Evolutionary conservation across 2,113 vertebrate species (phyloP).

Genomic region (Nestor notabilis): DNA sequence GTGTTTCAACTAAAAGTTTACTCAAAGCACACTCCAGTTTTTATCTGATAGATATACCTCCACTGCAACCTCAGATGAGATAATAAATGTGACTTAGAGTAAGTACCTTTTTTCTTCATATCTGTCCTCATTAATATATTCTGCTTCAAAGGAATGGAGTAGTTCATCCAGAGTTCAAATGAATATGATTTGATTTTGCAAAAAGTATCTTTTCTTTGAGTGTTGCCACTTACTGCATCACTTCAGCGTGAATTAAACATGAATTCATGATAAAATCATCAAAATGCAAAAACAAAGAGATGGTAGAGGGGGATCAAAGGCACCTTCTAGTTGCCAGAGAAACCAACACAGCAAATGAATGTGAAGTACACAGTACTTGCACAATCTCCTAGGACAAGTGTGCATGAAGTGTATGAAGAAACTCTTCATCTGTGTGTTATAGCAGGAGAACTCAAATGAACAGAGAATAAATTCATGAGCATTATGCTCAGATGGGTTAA

Average conservation of each 20-base stretch:
- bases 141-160: conserved; percentile 48
- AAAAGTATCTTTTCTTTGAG: conserved; percentile 41
- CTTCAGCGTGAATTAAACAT: conserved; percentile 66
- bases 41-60: conserved; percentile 2
- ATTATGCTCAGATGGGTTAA: background rate
- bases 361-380: background rate
- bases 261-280: conserved; percentile 72
- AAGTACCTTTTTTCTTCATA: conserved; percentile 36
- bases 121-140: conserved; percentile 41
- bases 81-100: background rate
- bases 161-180: conserved; percentile 67
- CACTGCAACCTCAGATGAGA: background rate
- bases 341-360: conserved; percentile 56
- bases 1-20: background rate
- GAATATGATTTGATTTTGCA: conserved; percentile 46
- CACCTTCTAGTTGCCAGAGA: conserved; percentile 58
- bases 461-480: background rate
- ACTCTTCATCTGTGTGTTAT: background rate
- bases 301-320: conserved; percentile 56
- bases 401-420: background rate
- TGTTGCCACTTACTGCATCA: conserved; percentile 63
- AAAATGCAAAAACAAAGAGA: conserved; percentile 70
- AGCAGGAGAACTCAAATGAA: background rate
- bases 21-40: background rate
- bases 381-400: conserved; percentile 5